Percentiles rank a stretch among this genome's conserved stretches.
These are phyloP conservation scores for Melieria picta DNA, from an alignment of 2,888 invertebrate species.

Conservation along the genomic window DNA sequence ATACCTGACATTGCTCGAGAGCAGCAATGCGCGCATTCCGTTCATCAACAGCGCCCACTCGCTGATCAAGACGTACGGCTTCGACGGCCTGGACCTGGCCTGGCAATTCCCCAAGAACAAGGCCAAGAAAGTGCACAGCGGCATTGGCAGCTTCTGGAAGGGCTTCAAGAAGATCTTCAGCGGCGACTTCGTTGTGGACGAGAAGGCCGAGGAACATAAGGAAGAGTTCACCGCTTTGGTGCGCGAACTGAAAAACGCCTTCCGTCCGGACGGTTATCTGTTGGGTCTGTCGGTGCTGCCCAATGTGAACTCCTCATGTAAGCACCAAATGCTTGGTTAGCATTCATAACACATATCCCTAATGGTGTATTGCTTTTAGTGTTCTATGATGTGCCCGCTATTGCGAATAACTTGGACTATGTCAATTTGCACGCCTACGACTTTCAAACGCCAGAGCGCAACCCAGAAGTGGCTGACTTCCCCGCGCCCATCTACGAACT, in stretches of 20 bases:
- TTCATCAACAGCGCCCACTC: constrained; percentile 81
- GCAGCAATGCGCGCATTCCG: constrained; percentile 76
- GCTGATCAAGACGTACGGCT: constrained; percentile 79
- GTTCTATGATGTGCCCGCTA: constrained; percentile 80
- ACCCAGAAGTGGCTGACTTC: constrained; percentile 82
- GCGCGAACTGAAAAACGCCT: constrained; percentile 78
- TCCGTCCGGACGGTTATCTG: constrained; percentile 76
- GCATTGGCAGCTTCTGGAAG: constrained; percentile 76
- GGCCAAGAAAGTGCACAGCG: constrained; percentile 79
- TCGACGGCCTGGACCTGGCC: constrained; percentile 87
- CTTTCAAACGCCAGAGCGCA: constrained; percentile 79
- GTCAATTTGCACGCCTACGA: constrained; percentile 84
- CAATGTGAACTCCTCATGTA: constrained; percentile 80
- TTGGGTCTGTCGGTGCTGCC: constrained; percentile 78
- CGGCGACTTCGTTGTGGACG: constrained; percentile 77
- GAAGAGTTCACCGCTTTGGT: constrained; percentile 82
- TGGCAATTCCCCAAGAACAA: constrained; percentile 87
- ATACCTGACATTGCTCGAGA: constrained; percentile 79
- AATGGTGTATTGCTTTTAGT: constrained; percentile 67
- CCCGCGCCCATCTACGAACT: constrained; percentile 78
- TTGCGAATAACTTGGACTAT: constrained; percentile 81
- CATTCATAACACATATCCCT: not conserved
- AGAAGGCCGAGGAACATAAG: constrained; percentile 82
- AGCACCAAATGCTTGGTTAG: constrained; percentile 49
- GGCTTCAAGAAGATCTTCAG: constrained; percentile 79